A percentile compares a stretch with the other conserved stretches of the same genome.
Evolutionary conservation across 2,888 invertebrate genomes (phyloP).

Genomic region (Dasypolia templi): DNA sequence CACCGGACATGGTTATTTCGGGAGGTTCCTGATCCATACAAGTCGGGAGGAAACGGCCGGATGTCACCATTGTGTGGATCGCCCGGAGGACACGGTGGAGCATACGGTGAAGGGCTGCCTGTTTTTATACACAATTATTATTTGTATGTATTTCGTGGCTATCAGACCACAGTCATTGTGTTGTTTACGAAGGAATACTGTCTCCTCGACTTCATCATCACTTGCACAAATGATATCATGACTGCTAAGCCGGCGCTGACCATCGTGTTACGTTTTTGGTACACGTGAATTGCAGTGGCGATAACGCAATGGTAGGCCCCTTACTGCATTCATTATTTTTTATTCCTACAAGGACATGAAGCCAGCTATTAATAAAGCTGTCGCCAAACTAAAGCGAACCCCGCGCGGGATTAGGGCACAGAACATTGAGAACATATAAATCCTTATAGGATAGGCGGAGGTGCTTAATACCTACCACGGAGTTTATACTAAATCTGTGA

Average conservation of each 20-base stretch:
- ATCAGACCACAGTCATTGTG: neutral
- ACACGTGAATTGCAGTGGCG: too few species aligned
- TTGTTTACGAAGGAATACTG: neutral
- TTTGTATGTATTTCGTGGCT: neutral
- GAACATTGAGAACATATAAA: too few species aligned
- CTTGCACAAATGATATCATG: neutral
- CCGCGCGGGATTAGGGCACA: too few species aligned
- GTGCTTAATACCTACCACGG: neutral
- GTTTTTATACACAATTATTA: neutral
- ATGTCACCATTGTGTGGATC: too few species aligned
- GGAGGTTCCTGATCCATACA: too few species aligned
- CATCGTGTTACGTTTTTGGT: too few species aligned
- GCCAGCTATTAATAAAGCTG: neutral
- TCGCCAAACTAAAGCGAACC: neutral
- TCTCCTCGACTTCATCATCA: neutral
- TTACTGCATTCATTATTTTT: neutral
- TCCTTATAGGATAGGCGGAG: neutral
- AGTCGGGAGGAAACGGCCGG: too few species aligned
- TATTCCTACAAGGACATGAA: neutral
- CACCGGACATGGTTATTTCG: too few species aligned
- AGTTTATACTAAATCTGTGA: too few species aligned
- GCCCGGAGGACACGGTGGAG: too few species aligned
- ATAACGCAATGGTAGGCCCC: neutral
- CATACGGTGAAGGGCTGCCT: too few species aligned
- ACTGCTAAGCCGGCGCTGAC: neutral